Evolutionary conservation across 2,113 vertebrate species (phyloP).

Genomic region (Saimiri boliviensis): DNA sequence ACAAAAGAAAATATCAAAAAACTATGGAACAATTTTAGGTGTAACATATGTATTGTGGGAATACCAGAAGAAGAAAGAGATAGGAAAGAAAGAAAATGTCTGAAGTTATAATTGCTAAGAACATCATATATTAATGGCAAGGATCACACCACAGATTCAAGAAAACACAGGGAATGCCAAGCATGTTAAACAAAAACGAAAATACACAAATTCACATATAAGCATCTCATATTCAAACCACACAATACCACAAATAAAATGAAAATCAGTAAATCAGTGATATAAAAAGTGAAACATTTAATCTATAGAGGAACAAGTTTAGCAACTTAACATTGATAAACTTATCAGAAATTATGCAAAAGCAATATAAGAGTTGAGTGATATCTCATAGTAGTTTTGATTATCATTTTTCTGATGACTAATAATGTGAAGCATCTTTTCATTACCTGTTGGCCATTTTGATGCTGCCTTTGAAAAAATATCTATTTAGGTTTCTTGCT

Average conservation of each 20-base stretch:
- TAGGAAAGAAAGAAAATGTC: neutral
- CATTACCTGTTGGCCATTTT: too few species aligned
- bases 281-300: neutral
- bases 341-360: neutral
- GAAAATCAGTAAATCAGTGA: neutral
- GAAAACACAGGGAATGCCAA: neutral
- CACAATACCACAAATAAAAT: neutral
- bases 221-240: neutral
- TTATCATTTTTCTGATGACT: too few species aligned
- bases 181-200: neutral
- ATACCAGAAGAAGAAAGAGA: neutral
- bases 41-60: neutral
- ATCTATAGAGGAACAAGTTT: neutral
- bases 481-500: too few species aligned
- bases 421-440: too few species aligned
- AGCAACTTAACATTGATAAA: too few species aligned
- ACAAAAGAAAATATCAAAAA: neutral
- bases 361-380: too few species aligned
- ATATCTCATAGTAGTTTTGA: too few species aligned
- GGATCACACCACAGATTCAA: neutral
- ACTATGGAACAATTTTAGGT: neutral
- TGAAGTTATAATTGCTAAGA: neutral
- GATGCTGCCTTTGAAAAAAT: too few species aligned
- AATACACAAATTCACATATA: too few species aligned
- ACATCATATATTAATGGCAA: neutral